Base-by-base conservation (phyloP, 2,888 invertebrate genomes). In the Mesorhabditis belari region DNA sequence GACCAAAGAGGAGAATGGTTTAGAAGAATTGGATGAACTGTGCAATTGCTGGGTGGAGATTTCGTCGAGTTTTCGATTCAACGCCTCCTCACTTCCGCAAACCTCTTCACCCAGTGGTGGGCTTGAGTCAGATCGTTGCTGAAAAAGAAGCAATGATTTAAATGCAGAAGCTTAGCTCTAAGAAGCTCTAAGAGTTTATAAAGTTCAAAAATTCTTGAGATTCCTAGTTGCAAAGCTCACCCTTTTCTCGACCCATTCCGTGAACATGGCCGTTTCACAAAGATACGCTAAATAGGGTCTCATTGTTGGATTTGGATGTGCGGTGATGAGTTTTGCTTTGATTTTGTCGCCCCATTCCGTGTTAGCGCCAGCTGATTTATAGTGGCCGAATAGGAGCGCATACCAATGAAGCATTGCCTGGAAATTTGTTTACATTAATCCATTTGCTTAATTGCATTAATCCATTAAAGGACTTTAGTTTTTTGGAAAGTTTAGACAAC, bases 351-450 rank as follows among this genome's bases (percentile, higher is more conserved):
- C 60, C 61, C 63, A 61, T 25, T 61, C 5, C n/a, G 35, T 5
- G n/a, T 26, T 12, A 26, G 49, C 35, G n/a, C 53, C 63, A 5
- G 55, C 29, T 25, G 51, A 44, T 25, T 62, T 62, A 52, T 65
- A 70, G 58, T 75, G 75, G 4, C 75, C 75, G 51, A 76, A 77
- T 19, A 72, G 58, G 49, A 63, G 60, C 21, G 76, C 69, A 57
- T 75, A 76, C 67, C 69, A 76, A 19, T 49, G 60, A 12, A 63
- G 55, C 64, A 76, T 70, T 23, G 68, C 60, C 63, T 70, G 27
- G 60, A 51, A 56, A 24, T 9, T 50, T n/a, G 12, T 19, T 6
- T 6, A n/a, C n/a, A n/a, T n/a, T n/a, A n/a, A n/a, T n/a, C n/a
- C n/a, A n/a, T n/a, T n/a, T n/a, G n/a, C n/a, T n/a, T n/a, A n/a